Conservation (phyloP, 2,113 vertebrate species). For the Istiophorus platypterus region DNA sequence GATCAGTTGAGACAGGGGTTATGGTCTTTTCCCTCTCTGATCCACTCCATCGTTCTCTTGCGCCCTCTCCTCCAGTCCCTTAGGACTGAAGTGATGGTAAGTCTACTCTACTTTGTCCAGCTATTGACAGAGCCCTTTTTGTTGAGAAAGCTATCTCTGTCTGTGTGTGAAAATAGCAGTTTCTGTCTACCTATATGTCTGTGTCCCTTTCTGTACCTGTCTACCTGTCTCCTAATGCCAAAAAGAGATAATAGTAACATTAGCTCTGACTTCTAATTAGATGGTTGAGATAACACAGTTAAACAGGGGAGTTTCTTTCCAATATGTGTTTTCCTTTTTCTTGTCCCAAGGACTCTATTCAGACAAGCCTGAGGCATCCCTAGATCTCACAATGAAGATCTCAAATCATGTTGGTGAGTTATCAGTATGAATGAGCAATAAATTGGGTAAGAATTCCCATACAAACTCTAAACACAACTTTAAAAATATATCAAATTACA, state of each 20-base stretch:
- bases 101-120: constrained; percentile 39
- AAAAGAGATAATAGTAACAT: background rate
- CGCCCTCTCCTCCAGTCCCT: constrained; percentile 26
- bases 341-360: too few species aligned
- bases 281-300: background rate
- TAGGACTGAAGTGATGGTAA: constrained; percentile 54
- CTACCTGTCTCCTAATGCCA: constrained; percentile 4
- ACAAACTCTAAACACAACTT: too few species aligned
- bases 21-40: constrained; percentile 60
- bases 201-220: constrained; percentile 6
- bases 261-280: background rate
- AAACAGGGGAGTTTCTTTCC: background rate
- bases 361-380: too few species aligned
- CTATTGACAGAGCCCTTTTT: constrained; percentile 48
- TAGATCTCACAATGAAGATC: too few species aligned
- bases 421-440: too few species aligned
- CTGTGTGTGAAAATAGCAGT: constrained; percentile 8
- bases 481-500: too few species aligned
- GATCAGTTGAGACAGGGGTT: constrained; percentile 66
- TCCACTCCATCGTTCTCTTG: constrained; percentile 35
- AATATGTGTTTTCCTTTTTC: background rate
- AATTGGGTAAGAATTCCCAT: too few species aligned
- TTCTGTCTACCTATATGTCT: constrained; percentile 27
- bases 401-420: too few species aligned
- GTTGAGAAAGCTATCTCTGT: constrained; percentile 37